Evolutionary conservation across 2,888 invertebrate species (phyloP), one percentile per base, ranked within the genome.

Genomic region (Vanessa cardui): DNA sequence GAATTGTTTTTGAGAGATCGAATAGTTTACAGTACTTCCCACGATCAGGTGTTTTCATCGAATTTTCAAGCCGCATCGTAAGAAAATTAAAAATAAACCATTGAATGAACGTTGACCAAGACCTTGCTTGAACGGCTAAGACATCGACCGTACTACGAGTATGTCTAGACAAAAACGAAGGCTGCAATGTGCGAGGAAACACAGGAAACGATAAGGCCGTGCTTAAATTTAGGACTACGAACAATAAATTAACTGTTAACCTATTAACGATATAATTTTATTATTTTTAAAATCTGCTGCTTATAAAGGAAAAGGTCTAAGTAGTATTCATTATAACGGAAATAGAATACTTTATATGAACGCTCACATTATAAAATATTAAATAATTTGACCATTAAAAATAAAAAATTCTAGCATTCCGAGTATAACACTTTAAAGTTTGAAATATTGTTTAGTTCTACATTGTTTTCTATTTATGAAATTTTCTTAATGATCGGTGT

Each of bases 61-160:
- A 61, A 60, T 65, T 46, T 33, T 60, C 50, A 46, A 45, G 49
- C 52, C 68, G 61, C 68, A 75, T 74, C 74, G 77, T 72, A 73
- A 70, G 71, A 73, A 75, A 74, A 75, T 77, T 84, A 83, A 83
- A 84, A 84, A 84, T 83, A 85, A 79, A 78, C 72, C 73, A 66
- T 75, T 82, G 83, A 83, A 83, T 82, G 83, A 76, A 77, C 76
- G 63, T 71, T 73, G 83, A 77, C 85, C 84, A 78, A 84, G 84
- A 83, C 85, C 86, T 86, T 83, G 83, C 69, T 58, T 68, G 71
- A 69, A 15, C 60, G 54, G 26, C 68, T 68, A 70, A 78, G 72
- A 76, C 81, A 77, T 79, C 80, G 80, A 81, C 82, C 81, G 78
- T n/a, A 15, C 73, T 74, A 70, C n/a, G n/a, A n/a, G n/a, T n/a